A percentile compares a stretch with the other conserved stretches of the same genome.
Conservation (phyloP, 2,888 invertebrate genomes). For the Atrina japonica region DNA sequence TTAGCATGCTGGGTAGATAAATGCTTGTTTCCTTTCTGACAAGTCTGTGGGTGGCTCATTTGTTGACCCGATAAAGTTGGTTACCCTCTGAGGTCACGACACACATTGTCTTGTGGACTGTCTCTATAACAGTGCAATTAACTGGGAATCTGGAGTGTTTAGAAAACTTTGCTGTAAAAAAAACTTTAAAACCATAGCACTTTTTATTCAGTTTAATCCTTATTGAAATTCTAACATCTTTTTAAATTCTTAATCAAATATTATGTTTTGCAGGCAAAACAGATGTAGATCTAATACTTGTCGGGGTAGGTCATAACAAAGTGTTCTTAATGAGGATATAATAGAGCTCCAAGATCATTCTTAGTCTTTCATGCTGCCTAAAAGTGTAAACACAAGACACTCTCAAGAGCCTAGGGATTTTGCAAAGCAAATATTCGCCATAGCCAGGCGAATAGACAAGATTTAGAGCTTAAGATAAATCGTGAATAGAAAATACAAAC, state of each 20-base stretch:
- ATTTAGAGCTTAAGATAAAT: slow-evolving; percentile 7
- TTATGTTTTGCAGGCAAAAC: background rate
- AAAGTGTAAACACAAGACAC: background rate
- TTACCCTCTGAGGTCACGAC: no score
- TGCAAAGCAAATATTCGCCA: slow-evolving; percentile 4
- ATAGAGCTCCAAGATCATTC: no score
- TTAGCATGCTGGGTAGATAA: no score
- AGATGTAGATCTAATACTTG: slow-evolving; percentile 1
- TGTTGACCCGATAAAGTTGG: no score
- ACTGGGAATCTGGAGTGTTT: no score
- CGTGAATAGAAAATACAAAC: background rate
- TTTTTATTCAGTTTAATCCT: background rate
- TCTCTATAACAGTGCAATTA: no score
- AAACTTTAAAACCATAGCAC: no score
- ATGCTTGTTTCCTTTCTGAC: no score
- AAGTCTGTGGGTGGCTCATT: no score
- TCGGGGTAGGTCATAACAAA: background rate
- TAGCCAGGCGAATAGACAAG: slow-evolving; percentile 3
- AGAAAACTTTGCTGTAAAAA: no score
- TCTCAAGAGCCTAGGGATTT: background rate
- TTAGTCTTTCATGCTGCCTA: background rate
- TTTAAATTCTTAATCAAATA: background rate
- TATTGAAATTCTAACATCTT: slow-evolving; percentile 16
- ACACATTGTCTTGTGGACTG: no score
- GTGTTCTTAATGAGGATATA: background rate